These are phyloP conservation scores for Scaptomyza graminum DNA, from an alignment of 1,140 invertebrate genomes.

Conservation along the genomic window DNA sequence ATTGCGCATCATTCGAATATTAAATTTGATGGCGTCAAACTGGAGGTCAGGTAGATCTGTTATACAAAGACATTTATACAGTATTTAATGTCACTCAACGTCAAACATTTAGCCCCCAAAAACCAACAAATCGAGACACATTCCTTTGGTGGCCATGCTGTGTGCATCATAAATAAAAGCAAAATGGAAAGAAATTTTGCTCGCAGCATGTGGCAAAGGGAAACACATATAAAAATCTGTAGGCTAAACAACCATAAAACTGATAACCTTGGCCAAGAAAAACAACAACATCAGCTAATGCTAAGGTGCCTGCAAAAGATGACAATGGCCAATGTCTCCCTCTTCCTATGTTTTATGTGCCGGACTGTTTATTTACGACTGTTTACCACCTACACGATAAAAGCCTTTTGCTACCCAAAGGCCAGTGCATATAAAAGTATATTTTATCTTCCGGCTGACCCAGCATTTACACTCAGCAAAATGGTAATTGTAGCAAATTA, in stretches of 20 bases:
- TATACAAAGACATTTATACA: background rate
- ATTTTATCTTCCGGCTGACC: background rate
- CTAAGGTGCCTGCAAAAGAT: slow-evolving; percentile 26
- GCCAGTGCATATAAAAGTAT: slow-evolving; percentile 56
- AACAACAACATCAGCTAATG: slow-evolving; percentile 12
- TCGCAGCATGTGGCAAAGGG: slow-evolving; percentile 56
- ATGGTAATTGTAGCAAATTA: too few relatives aligned
- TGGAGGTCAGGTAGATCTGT: slow-evolving; percentile 15
- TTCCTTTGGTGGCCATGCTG: slow-evolving; percentile 36
- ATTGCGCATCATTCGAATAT: slow-evolving; percentile 60
- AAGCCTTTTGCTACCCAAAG: slow-evolving; percentile 58
- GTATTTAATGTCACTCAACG: slow-evolving; percentile 1
- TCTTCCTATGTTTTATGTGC: slow-evolving; percentile 54
- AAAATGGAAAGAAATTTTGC: slow-evolving; percentile 23
- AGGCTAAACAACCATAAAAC: slow-evolving; percentile 72
- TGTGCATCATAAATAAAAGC: slow-evolving; percentile 55
- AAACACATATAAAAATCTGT: slow-evolving; percentile 61
- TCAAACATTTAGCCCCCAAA: background rate
- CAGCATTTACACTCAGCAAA: background rate
- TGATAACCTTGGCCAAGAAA: slow-evolving; percentile 71
- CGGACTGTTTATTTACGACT: slow-evolving; percentile 74
- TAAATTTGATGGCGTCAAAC: slow-evolving; percentile 50
- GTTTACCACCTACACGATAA: slow-evolving; percentile 79
- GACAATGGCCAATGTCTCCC: slow-evolving; percentile 54
- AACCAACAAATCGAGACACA: slow-evolving; percentile 26